Evolutionary conservation across 2,797 vertebrate species (phyloP), one percentile per base, ranked within the genome.

Genomic region (Muscicapa comitata): DNA sequence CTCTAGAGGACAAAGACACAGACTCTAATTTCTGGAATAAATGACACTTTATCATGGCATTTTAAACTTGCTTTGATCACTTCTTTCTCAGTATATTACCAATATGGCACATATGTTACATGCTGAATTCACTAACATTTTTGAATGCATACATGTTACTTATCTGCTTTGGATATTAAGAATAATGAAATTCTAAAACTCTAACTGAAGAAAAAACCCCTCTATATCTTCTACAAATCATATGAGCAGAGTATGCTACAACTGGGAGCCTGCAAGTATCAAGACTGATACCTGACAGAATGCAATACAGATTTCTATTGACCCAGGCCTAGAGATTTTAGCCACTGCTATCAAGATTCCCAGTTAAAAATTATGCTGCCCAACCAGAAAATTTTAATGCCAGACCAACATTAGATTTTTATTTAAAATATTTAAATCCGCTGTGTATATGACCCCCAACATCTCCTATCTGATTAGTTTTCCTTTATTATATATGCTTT

Each of bases 381-480:
- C 97, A 98, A 97, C 74, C 95, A 98, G 98, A 98, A 98, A 98
- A 98, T 98, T 98, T 98, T 98, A 98, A 98, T 98, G 98, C 98
- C 98, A 98, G 97, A 98, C 98, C 98, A 98, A 96, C 42, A 94
- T 94, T 93, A 97, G 23, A 53, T 96, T 95, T 91, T 88, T 70
- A 72, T 90, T 90, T 93, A 45, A 78, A 94, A 86, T 82, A 82
- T 78, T 94, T 70, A 75, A 92, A 77, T 75, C 91, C 42, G 68
- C 10, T 28, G 79, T 0, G 4, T 28, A 61, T 62, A 45, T 31
- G 45, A 83, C 15, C 55, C 42, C 26, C 40, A 77, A 17, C 17
- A 73, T 65, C 31, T 85, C 54, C 90, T 83, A 55, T 35, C 67
- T 80, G 66, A 77, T 94, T 70, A 38, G 24, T 80, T 86, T 84